Conservation (phyloP, 2,888 invertebrate species). For the Cheilosia grossa region DNA sequence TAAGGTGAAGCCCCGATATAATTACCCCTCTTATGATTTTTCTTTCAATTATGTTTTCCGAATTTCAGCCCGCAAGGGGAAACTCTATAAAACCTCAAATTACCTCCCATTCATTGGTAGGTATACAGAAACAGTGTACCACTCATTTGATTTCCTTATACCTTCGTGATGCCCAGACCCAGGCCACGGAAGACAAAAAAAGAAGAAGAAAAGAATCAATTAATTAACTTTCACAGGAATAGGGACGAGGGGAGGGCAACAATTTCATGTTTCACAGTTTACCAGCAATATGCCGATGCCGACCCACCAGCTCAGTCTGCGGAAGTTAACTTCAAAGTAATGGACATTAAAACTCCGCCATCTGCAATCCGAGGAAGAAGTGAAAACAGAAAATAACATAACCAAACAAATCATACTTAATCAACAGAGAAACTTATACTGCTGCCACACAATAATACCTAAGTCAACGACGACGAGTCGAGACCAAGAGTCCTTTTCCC, state of each 20-base stretch:
- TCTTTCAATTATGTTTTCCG: too few species aligned
- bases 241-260: constrained; percentile 21
- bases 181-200: constrained; percentile 2
- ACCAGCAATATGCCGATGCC: constrained; percentile 27
- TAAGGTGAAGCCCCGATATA: too few species aligned
- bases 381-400: constrained; percentile 62
- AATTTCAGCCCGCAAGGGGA: background rate
- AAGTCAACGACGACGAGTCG: constrained; percentile 17
- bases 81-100: constrained; percentile 13
- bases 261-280: constrained; percentile 48
- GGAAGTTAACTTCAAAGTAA: constrained; percentile 35
- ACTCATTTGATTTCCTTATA: constrained; percentile 23
- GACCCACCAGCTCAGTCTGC: background rate
- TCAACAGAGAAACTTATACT: constrained; percentile 58
- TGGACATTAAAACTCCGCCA: constrained; percentile 62
- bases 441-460: constrained; percentile 48
- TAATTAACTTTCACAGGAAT: constrained; percentile 47
- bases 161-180: background rate
- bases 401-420: constrained; percentile 69
- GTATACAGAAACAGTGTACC: constrained; percentile 2
- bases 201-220: constrained; percentile 26
- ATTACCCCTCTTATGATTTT: too few species aligned
- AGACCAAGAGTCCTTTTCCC: constrained; percentile 45
- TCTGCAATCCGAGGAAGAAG: constrained; percentile 50
- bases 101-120: background rate